Conservation (phyloP, 2,113 vertebrate species). For the Neotoma lepida region DNA sequence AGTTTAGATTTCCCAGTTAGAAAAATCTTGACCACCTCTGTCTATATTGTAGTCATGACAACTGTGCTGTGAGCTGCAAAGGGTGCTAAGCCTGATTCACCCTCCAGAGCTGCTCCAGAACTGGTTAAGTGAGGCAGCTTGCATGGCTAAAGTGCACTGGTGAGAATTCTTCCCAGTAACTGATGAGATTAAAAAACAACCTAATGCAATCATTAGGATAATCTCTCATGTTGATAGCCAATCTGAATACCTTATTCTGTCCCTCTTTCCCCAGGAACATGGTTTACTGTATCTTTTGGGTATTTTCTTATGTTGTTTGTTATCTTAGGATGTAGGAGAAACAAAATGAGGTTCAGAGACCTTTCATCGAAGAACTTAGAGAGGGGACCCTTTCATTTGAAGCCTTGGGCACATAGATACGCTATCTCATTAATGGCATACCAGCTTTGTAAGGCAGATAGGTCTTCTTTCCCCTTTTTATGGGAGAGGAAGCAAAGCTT, state of each 20-base stretch:
- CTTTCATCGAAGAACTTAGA: background rate
- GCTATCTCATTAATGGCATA: background rate
- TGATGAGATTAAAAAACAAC: slow-evolving; percentile 17
- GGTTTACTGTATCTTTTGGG: slow-evolving; percentile 22
- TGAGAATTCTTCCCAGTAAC: slow-evolving; percentile 20
- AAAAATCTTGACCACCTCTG: slow-evolving; percentile 30
- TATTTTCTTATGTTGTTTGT: background rate
- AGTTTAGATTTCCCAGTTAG: slow-evolving; percentile 2
- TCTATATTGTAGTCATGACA: background rate
- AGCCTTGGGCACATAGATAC: background rate
- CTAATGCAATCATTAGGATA: background rate
- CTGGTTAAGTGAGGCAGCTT: background rate
- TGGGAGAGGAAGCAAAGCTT: background rate
- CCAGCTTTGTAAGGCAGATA: background rate
- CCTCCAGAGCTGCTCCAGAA: background rate
- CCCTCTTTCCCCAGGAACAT: background rate
- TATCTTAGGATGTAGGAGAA: background rate
- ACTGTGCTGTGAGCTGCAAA: slow-evolving; percentile 25
- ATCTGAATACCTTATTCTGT: background rate
- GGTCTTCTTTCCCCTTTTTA: background rate
- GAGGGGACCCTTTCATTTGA: background rate
- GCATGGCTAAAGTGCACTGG: background rate
- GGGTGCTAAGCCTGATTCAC: background rate
- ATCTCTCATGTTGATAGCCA: background rate
- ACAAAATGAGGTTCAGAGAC: background rate